These are phyloP conservation scores for Ips nitidus DNA, from an alignment of 1,140 invertebrate species.

Conservation along the genomic window DNA sequence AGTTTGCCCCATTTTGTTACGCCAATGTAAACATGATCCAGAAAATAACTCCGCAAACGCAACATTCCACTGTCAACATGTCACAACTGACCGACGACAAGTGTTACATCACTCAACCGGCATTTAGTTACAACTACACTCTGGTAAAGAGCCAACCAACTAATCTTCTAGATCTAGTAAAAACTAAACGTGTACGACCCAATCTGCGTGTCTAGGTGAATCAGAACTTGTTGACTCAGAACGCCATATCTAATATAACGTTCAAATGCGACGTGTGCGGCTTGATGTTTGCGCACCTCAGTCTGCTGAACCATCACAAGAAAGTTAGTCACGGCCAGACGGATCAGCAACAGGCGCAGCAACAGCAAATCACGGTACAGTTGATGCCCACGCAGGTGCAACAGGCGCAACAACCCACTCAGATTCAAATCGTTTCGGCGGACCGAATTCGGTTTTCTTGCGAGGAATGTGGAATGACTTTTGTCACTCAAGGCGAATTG, in stretches of 20 bases:
- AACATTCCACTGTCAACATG: slow-evolving; percentile 62
- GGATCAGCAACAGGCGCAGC: slow-evolving; percentile 54
- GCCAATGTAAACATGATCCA: slow-evolving; percentile 68
- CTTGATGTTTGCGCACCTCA: slow-evolving; percentile 76
- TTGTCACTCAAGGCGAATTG: slow-evolving; percentile 58
- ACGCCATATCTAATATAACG: slow-evolving; percentile 75
- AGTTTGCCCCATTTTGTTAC: slow-evolving; percentile 67
- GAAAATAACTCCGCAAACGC: slow-evolving; percentile 58
- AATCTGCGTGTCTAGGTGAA: slow-evolving; percentile 41
- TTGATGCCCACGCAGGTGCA: slow-evolving; percentile 41
- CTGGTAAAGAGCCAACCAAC: slow-evolving; percentile 35
- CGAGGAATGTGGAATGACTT: slow-evolving; percentile 61
- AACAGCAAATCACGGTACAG: slow-evolving; percentile 58
- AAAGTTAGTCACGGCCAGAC: slow-evolving; percentile 68
- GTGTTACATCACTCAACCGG: slow-evolving; percentile 69
- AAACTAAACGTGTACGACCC: not conserved
- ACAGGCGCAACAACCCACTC: slow-evolving; percentile 49
- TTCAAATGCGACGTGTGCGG: slow-evolving; percentile 86
- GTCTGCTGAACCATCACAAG: slow-evolving; percentile 78
- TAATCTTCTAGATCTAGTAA: not conserved
- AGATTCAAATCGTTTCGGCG: slow-evolving; percentile 63
- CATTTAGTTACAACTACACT: slow-evolving; percentile 67
- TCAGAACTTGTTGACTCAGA: slow-evolving; percentile 65
- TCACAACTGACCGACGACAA: slow-evolving; percentile 65
- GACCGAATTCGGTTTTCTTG: slow-evolving; percentile 62